These are phyloP conservation scores for Drosophila nasuta DNA, from an alignment of 1,140 invertebrate genomes.

Conservation along the genomic window DNA sequence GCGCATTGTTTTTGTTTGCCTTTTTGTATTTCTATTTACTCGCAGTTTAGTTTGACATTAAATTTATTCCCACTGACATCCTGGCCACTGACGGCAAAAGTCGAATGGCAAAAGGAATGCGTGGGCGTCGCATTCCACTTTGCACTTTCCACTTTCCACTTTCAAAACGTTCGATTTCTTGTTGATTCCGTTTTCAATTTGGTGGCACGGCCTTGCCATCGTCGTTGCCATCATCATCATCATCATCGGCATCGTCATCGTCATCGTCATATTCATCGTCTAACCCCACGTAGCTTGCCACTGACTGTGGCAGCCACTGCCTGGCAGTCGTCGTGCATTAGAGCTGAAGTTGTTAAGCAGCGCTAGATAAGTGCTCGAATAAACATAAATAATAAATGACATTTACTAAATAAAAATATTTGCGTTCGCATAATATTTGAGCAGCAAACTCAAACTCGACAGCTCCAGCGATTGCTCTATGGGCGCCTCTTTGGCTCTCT, in stretches of 20 bases:
- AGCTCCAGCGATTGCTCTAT: constrained; percentile 74
- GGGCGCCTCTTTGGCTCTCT: constrained; percentile 63
- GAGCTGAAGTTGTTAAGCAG: constrained; percentile 83
- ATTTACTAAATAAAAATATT: constrained; percentile 85
- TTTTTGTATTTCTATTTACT: constrained; percentile 83
- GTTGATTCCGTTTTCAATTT: constrained; percentile 72
- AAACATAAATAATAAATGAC: constrained; percentile 85
- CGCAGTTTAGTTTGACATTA: constrained; percentile 83
- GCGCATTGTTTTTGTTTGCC: constrained; percentile 81
- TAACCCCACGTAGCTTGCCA: constrained; percentile 1
- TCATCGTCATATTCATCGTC: constrained; percentile 14
- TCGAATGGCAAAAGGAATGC: constrained; percentile 43
- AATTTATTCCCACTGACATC: constrained; percentile 73
- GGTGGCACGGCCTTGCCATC: constrained; percentile 66
- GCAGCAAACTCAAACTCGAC: constrained; percentile 84
- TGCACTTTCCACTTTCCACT: constrained; percentile 49
- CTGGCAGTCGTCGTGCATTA: constrained; percentile 65
- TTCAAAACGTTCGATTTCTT: constrained; percentile 60
- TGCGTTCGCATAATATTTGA: constrained; percentile 85
- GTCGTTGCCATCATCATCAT: not conserved
- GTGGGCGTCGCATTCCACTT: constrained; percentile 45
- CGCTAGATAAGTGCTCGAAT: constrained; percentile 85
- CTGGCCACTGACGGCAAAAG: constrained; percentile 25
- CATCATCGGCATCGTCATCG: constrained; percentile 6
- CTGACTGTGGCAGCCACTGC: not conserved